A percentile compares a stretch with the other conserved stretches of the same genome.
These are phyloP conservation scores for Temnothorax unifasciatus DNA, from an alignment of 2,888 invertebrate genomes.

Conservation along the genomic window DNA sequence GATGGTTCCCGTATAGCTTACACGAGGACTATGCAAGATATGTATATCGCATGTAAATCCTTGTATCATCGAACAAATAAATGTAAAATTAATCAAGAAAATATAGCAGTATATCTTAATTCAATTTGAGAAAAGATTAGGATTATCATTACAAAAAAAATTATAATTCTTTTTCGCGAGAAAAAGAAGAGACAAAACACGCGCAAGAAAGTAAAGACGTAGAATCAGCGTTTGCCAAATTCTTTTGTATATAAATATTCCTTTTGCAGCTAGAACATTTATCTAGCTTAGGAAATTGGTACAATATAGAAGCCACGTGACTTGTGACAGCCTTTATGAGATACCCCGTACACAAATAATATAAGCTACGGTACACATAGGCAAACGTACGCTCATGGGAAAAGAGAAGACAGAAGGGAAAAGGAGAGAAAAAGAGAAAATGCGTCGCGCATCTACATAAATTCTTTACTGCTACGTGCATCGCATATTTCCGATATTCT, in stretches of 20 bases:
- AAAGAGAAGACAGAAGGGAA: conserved; percentile 28
- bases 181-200: background rate
- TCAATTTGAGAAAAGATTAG: background rate
- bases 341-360: conserved; percentile 53
- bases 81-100: conserved; percentile 11
- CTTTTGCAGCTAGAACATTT: conserved; percentile 28
- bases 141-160: too few species aligned
- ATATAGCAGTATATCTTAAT: background rate
- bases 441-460: conserved; percentile 55
- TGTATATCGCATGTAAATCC: conserved; percentile 29
- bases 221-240: conserved; percentile 28
- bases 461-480: conserved; percentile 58
- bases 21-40: conserved; percentile 1
- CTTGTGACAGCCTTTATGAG: conserved; percentile 50
- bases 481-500: conserved; percentile 58
- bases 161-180: background rate
- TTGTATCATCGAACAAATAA: conserved; percentile 3
- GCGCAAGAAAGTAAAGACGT: conserved; percentile 11
- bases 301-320: conserved; percentile 48
- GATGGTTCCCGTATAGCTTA: conserved; percentile 25
- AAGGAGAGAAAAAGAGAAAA: conserved; percentile 31
- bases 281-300: conserved; percentile 29
- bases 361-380: conserved; percentile 48
- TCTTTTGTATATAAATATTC: conserved; percentile 3
- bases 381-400: conserved; percentile 57